These are phyloP conservation scores for Pomacea canaliculata DNA, from an alignment of 2,888 invertebrate genomes.

Conservation along the genomic window DNA sequence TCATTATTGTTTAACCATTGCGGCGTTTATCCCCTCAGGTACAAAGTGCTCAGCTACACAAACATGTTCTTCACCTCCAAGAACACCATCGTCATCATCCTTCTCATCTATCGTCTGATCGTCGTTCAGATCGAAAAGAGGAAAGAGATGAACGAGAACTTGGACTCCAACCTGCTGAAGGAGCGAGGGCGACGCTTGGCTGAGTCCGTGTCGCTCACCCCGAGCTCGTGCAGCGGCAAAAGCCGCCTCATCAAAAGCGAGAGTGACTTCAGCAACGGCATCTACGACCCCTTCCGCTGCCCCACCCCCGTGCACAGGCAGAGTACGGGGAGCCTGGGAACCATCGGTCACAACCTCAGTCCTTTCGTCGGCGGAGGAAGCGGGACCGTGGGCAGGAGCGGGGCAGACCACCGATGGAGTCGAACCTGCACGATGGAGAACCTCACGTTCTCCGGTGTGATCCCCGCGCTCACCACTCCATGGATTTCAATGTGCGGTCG, in stretches of 20 bases:
- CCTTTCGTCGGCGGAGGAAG: background rate
- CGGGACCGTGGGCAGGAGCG: background rate
- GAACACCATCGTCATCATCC: constrained; percentile 87
- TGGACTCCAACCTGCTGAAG: constrained; percentile 12
- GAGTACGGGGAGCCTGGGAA: constrained; percentile 5
- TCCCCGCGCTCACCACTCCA: too few relatives aligned
- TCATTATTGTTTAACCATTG: too few relatives aligned
- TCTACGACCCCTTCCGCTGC: constrained; percentile 21
- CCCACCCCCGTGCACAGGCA: background rate
- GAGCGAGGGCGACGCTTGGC: constrained; percentile 13
- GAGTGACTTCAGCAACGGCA: constrained; percentile 28
- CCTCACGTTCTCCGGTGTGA: constrained; percentile 23
- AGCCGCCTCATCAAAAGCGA: constrained; percentile 26
- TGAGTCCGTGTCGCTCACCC: constrained; percentile 18
- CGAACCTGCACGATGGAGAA: constrained; percentile 24
- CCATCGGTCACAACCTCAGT: background rate
- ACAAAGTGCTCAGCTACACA: constrained; percentile 92
- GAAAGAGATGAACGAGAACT: constrained; percentile 1
- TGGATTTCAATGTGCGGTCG: background rate
- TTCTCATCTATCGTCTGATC: constrained; percentile 85
- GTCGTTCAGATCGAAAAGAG: constrained; percentile 43
- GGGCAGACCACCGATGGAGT: background rate
- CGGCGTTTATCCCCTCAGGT: constrained; percentile 72
- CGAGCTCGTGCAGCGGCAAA: constrained; percentile 28
- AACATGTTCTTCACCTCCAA: constrained; percentile 97